phyloP scores from a whole-genome alignment of 2,113 vertebrate species.

The Cathartes aura region DNA sequence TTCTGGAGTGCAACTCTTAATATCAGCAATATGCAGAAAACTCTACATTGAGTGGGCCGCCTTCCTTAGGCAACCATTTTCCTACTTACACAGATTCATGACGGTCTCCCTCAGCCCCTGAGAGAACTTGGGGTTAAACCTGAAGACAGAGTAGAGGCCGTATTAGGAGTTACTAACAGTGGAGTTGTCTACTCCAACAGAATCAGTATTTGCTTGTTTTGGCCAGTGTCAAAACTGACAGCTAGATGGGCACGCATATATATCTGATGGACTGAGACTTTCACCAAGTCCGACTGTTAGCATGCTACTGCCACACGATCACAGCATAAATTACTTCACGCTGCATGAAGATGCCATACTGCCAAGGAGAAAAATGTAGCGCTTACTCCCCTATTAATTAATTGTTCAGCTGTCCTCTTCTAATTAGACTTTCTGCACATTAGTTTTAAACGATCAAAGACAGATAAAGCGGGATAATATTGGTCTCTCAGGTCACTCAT shows the following conservation, averaged over 20 bases:
- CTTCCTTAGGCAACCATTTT: neutral
- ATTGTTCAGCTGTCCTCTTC: slow-evolving; percentile 36
- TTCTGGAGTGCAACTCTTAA: neutral
- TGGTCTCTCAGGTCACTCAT: slow-evolving; percentile 14
- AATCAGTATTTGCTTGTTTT: neutral
- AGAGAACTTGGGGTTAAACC: neutral
- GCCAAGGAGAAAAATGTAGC: neutral
- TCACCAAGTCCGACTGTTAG: neutral
- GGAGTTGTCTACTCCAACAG: neutral
- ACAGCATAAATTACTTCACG: neutral
- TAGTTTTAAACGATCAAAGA: slow-evolving; percentile 33
- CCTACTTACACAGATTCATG: neutral
- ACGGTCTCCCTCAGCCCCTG: fast-evolving
- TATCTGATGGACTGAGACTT: neutral
- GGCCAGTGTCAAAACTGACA: neutral
- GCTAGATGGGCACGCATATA: neutral
- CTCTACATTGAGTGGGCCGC: neutral
- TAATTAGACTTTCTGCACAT: slow-evolving; percentile 44
- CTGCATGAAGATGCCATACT: neutral
- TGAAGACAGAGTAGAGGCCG: fast-evolving
- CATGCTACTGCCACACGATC: neutral
- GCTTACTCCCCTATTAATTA: slow-evolving; percentile 32
- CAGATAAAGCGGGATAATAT: neutral
- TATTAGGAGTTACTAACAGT: neutral
- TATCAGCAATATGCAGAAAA: neutral